These are phyloP conservation scores for Lepus oiostolus DNA, from an alignment of 2,797 vertebrate genomes.

Conservation along the genomic window DNA sequence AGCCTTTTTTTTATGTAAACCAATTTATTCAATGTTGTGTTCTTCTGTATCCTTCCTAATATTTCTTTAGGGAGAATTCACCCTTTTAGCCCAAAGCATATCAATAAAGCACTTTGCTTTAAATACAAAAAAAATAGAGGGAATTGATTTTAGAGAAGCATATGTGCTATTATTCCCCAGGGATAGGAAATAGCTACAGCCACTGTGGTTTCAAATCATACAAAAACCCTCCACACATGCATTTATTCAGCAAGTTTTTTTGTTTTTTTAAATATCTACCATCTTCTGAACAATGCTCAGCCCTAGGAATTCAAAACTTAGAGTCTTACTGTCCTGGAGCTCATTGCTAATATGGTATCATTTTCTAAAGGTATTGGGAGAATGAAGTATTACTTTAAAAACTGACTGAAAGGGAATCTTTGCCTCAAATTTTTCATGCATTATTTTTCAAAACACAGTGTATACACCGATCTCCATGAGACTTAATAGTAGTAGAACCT, in stretches of 20 bases:
- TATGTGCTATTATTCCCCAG: background rate
- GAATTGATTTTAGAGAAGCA: background rate
- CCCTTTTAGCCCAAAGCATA: background rate
- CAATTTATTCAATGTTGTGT: background rate
- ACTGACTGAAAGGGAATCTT: background rate
- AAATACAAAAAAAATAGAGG: background rate
- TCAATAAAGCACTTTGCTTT: conserved; percentile 8
- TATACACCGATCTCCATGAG: background rate
- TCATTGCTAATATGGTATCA: background rate
- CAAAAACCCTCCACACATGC: background rate
- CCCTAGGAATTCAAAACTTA: background rate
- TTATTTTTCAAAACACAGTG: background rate
- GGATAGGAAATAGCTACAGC: background rate
- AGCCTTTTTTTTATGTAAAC: background rate
- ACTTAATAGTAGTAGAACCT: background rate
- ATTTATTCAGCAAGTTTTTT: background rate
- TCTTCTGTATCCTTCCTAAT: background rate
- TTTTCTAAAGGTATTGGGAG: background rate
- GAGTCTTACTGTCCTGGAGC: background rate
- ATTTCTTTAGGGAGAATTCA: background rate
- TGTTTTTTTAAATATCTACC: background rate
- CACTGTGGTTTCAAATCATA: background rate
- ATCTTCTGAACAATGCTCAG: background rate
- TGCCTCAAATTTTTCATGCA: background rate
- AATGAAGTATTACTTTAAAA: background rate